A percentile compares a stretch with the other conserved stretches of the same genome.
phyloP scores from a whole-genome alignment of 2,113 vertebrate species.

The Rhombomys opimus region DNA sequence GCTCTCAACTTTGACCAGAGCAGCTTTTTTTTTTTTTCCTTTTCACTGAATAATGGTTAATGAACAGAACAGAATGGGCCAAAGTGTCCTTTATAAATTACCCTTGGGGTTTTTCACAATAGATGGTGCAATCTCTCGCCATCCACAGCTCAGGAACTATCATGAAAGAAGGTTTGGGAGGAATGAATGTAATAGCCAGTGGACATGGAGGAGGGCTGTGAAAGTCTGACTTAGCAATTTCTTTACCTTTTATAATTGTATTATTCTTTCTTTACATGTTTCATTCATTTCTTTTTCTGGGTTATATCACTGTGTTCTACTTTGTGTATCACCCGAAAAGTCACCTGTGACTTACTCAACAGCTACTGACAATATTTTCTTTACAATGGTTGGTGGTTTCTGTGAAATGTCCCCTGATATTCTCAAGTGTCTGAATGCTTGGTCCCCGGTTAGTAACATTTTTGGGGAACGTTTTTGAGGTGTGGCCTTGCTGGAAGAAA shows the following conservation, averaged over 20 bases:
- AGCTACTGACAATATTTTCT: background rate
- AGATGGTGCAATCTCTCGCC: background rate
- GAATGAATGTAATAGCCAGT: background rate
- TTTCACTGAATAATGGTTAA: background rate
- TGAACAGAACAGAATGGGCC: background rate
- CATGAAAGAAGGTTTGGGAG: background rate
- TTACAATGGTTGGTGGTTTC: background rate
- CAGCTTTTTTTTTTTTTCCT: background rate
- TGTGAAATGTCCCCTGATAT: background rate
- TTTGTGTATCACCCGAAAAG: background rate
- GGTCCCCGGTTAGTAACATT: background rate
- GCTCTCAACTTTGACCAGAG: background rate
- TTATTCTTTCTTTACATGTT: background rate
- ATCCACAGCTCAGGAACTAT: too few species aligned
- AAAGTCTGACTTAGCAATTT: background rate
- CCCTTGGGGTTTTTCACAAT: too few species aligned
- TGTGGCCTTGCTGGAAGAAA: background rate
- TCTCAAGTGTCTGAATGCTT: background rate
- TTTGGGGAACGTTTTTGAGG: background rate
- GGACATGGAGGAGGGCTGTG: background rate
- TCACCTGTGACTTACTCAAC: background rate
- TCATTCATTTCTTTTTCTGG: background rate
- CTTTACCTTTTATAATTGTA: background rate
- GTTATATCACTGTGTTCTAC: background rate
- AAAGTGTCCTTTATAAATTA: background rate